Evolutionary conservation across 2,113 vertebrate species (phyloP), one percentile per base, ranked within the genome.

Genomic region (Boulengeromyrus knoepffleri): DNA sequence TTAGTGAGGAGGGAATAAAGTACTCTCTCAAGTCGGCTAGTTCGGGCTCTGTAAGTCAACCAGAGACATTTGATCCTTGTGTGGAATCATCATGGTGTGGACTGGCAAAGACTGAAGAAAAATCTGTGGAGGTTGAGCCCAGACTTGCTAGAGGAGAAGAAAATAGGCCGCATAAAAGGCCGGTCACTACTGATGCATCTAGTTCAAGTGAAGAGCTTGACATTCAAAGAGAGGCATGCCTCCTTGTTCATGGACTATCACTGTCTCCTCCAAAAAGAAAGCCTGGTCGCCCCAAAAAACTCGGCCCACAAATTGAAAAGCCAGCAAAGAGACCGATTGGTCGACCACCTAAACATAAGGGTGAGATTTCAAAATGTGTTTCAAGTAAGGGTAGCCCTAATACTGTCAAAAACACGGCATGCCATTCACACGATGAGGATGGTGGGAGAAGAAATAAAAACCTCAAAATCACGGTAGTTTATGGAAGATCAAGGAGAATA

Each of bases 211-310:
- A 13, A 1, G 31, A 58, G 13, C 39, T n/a, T 39, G 58, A 89
- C 24, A 66, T 74, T 36, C 86, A 85, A 49, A 85, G 42, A 87
- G 91, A 93, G 62, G 52, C 53, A 0, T 5, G 86, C 27, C 77
- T 89, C 90, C 46, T 90, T 36, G 47, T 88, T 50, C 91, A 91
- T 92, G 94, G 95, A 93, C 91, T 91, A 21, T 92, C 89, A 90
- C 86, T 94, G 88, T 94, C 90, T n/a, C 95, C 96, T 91, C 95
- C 95, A 90, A 99, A 99, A 96, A 97, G 97, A 93, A 97, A 97
- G 90, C 98, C 97, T n/a, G 97, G 97, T 24, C 96, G 98, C 58
- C 97, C 98, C 88, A 99, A 98, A 94, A 99, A 98, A 94, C 93
- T 98, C 89, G 97, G 97, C 89, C 97, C 97, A 92, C 97, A 97